A percentile compares a stretch with the other conserved stretches of the same genome.
Evolutionary conservation across 2,797 vertebrate species (phyloP).

Genomic region (Hyperoplus lanceolatus): DNA sequence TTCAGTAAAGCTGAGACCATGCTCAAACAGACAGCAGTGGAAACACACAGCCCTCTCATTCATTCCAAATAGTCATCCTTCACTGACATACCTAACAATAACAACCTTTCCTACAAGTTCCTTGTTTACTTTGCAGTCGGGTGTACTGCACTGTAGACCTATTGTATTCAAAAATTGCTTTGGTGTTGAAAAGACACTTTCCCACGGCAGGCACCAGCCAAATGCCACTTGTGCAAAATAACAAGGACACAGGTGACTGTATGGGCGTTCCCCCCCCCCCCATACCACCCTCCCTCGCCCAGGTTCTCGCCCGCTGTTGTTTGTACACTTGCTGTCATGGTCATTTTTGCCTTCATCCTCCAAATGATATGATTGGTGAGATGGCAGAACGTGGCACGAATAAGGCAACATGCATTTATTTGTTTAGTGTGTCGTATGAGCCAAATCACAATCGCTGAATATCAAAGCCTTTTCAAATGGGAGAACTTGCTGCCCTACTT

Average conservation of each 20-base stretch:
- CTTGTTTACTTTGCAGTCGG: background rate
- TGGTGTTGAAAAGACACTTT: constrained; percentile 21
- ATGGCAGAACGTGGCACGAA: background rate
- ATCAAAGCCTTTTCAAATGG: background rate
- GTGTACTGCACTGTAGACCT: constrained; percentile 4
- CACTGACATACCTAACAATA: constrained; percentile 16
- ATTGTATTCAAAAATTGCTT: constrained; percentile 24
- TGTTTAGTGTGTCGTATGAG: no score
- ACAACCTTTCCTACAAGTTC: background rate
- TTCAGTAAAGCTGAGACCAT: background rate
- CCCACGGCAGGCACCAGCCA: constrained; percentile 27
- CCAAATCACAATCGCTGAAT: no score
- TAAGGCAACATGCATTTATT: background rate
- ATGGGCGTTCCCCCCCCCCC: constrained; percentile 37
- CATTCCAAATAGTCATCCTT: constrained; percentile 24
- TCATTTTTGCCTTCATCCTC: background rate
- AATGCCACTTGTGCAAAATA: constrained; percentile 43
- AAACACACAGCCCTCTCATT: background rate
- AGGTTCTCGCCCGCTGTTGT: background rate
- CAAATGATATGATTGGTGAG: background rate
- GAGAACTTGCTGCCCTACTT: background rate
- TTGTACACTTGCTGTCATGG: constrained; percentile 4
- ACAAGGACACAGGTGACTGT: constrained; percentile 35
- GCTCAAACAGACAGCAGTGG: no score
- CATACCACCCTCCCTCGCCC: no score